Conservation (phyloP, 2,888 invertebrate species). For the Caenorhabditis becei region DNA sequence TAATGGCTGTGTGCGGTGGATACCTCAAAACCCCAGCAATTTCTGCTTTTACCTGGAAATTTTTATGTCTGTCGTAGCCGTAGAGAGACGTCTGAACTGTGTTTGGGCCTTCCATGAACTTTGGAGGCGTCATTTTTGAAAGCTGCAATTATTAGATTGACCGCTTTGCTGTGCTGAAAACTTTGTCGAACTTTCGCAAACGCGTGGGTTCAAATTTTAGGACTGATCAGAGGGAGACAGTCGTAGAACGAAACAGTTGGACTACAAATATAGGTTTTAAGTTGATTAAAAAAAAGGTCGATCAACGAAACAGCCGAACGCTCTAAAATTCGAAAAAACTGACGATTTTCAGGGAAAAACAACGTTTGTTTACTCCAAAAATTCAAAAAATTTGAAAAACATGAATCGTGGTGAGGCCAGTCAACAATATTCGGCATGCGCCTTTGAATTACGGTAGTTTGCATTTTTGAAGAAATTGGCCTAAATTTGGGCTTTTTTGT, state of each 20-base stretch:
- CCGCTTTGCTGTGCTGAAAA: too few relatives aligned
- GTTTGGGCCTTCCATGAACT: slow-evolving; percentile 46
- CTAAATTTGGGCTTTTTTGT: too few relatives aligned
- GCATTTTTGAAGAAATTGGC: not conserved
- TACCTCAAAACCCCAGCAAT: not conserved
- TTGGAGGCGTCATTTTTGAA: slow-evolving; percentile 36
- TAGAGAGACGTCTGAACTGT: slow-evolving; percentile 59
- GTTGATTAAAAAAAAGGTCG: too few relatives aligned
- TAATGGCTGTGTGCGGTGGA: not conserved
- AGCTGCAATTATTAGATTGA: slow-evolving; percentile 12
- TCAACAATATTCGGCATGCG: not conserved
- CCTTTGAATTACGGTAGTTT: slow-evolving; percentile 11
- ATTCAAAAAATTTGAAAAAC: slow-evolving; percentile 4
- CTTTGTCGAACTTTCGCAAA: too few relatives aligned
- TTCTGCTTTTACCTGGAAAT: slow-evolving; percentile 43
- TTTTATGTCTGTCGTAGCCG: slow-evolving; percentile 56
- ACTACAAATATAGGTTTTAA: too few relatives aligned
- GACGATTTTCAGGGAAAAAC: not conserved
- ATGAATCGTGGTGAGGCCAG: not conserved
- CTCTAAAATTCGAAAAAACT: not conserved
- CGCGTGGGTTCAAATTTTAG: too few relatives aligned
- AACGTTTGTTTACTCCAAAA: not conserved
- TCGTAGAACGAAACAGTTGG: too few relatives aligned
- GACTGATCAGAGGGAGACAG: too few relatives aligned
- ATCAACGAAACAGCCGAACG: too few relatives aligned